Evolutionary conservation across 2,888 invertebrate species (phyloP).

Genomic region (Timema podura): DNA sequence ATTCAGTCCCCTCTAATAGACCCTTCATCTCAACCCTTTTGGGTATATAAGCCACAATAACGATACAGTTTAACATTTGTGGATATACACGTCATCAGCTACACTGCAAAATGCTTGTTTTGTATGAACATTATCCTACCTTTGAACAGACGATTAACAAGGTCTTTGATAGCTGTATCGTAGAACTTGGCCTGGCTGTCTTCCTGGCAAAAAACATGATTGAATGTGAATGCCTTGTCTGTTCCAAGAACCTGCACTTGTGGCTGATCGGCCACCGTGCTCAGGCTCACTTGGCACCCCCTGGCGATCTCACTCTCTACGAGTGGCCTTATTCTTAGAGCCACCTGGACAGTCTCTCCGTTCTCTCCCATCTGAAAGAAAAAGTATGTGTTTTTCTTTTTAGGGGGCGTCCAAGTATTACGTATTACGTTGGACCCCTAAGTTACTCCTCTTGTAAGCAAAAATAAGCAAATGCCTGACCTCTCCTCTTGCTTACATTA

Average conservation of each 20-base stretch:
- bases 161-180: slow-evolving; percentile 62
- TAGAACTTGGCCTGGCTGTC: slow-evolving; percentile 70
- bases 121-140: slow-evolving; percentile 47
- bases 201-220: slow-evolving; percentile 72
- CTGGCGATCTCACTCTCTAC: slow-evolving; percentile 65
- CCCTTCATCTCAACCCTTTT: no score
- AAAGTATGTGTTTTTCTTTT: no score
- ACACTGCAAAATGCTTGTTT: background rate
- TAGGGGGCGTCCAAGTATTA: no score
- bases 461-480: no score
- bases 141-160: slow-evolving; percentile 73
- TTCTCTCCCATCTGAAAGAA: slow-evolving; percentile 39
- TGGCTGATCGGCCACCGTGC: slow-evolving; percentile 57
- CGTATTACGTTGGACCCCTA: no score
- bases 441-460: no score
- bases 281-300: slow-evolving; percentile 71
- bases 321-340: slow-evolving; percentile 76
- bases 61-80: background rate
- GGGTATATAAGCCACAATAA: slow-evolving; percentile 13
- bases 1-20: no score
- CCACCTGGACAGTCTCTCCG: slow-evolving; percentile 62
- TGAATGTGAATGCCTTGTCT: slow-evolving; percentile 75
- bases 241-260: slow-evolving; percentile 65
- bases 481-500: no score
- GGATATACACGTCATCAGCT: background rate